Evolutionary conservation across 2,113 vertebrate species (phyloP).

Genomic region (Oreochromis spilurus): DNA sequence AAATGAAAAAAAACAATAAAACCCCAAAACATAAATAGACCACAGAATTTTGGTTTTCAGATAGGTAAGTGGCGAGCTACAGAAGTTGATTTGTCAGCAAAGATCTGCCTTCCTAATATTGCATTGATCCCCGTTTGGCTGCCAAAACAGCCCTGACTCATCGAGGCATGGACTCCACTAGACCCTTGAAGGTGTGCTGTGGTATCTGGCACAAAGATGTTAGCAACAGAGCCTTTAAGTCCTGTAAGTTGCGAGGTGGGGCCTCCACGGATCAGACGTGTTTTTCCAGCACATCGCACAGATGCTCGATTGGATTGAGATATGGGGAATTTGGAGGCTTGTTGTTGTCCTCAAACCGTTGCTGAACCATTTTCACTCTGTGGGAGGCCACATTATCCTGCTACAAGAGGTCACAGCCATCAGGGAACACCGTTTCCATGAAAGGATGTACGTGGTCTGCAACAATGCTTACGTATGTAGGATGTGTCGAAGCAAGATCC

Average conservation of each 20-base stretch:
- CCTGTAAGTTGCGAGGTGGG: background rate
- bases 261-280: background rate
- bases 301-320: background rate
- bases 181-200: background rate
- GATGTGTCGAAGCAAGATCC: background rate
- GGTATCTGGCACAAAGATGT: background rate
- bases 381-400: fast-evolving
- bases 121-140: background rate
- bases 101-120: background rate
- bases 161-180: background rate
- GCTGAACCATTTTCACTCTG: background rate
- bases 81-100: background rate
- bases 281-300: background rate
- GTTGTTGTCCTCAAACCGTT: background rate
- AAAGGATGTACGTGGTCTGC: background rate
- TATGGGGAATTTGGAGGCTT: background rate
- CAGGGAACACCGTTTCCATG: background rate
- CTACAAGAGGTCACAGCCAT: background rate
- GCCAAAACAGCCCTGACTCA: background rate
- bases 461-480: background rate
- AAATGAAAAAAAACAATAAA: background rate
- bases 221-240: background rate
- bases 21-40: background rate
- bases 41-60: background rate
- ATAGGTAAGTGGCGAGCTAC: fast-evolving